These are phyloP conservation scores for Coleophora flavipennella DNA, from an alignment of 2,888 invertebrate species.

Conservation along the genomic window DNA sequence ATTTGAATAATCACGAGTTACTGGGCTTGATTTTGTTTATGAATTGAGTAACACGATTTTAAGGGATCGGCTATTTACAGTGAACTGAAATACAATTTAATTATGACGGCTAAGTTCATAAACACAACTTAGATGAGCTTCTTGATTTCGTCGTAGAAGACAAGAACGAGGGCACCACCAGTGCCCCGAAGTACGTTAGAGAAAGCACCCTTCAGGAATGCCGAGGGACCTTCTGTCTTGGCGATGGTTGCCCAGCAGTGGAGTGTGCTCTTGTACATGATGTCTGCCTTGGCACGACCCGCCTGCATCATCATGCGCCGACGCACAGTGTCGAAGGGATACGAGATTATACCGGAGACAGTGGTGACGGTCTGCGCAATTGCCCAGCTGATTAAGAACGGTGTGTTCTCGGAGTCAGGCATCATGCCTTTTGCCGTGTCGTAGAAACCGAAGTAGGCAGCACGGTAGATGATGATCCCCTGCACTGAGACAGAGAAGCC, in stretches of 20 bases:
- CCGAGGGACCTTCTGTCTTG: constrained; percentile 84
- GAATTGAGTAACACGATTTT: constrained; percentile 68
- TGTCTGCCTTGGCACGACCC: constrained; percentile 84
- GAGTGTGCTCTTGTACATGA: constrained; percentile 91
- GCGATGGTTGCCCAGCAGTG: constrained; percentile 93
- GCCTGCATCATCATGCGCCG: constrained; percentile 99
- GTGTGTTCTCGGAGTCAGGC: constrained; percentile 94
- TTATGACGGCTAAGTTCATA: constrained; percentile 61
- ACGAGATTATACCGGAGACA: constrained; percentile 93
- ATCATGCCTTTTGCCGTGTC: constrained; percentile 95
- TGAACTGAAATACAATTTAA: constrained; percentile 58
- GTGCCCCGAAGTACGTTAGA: constrained; percentile 95
- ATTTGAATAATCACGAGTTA: constrained; percentile 72
- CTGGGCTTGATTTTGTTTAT: constrained; percentile 57
- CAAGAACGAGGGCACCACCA: constrained; percentile 94
- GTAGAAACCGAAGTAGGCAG: constrained; percentile 96
- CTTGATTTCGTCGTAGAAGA: constrained; percentile 93
- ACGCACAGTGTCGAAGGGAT: constrained; percentile 96
- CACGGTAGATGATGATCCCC: constrained; percentile 97
- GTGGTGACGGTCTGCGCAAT: constrained; percentile 87
- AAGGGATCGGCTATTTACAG: constrained; percentile 52
- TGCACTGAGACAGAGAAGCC: constrained; percentile 97
- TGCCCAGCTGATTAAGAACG: constrained; percentile 93
- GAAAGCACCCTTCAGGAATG: constrained; percentile 98
- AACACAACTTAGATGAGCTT: constrained; percentile 69